Conservation (phyloP, 1,140 invertebrate genomes). For the Periplaneta americana region DNA sequence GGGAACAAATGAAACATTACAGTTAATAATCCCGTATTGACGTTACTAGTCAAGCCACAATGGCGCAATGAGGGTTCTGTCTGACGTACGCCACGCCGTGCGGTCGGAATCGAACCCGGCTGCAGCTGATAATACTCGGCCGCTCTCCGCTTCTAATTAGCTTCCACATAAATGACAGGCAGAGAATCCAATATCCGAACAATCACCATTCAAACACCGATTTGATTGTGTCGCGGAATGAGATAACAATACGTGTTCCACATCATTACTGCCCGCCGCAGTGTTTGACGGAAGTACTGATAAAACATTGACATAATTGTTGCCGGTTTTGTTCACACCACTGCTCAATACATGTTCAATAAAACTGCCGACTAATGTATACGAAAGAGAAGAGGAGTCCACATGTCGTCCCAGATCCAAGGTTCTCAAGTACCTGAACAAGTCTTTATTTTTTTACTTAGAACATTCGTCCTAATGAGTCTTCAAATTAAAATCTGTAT, state of each 20-base stretch:
- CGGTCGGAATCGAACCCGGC: not conserved
- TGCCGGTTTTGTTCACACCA: not conserved
- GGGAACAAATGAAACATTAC: too few species aligned
- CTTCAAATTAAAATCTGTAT: too few species aligned
- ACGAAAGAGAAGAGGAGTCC: too few species aligned
- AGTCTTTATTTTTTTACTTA: too few species aligned
- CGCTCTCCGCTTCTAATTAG: not conserved
- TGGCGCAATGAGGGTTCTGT: too few species aligned
- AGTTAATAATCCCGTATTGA: too few species aligned
- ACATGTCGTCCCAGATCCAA: too few species aligned
- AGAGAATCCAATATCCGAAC: not conserved
- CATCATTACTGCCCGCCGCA: not conserved
- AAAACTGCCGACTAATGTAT: too few species aligned
- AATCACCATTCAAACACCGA: not conserved
- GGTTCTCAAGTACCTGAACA: too few species aligned
- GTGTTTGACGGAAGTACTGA: not conserved
- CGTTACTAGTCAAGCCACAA: too few species aligned
- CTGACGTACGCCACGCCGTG: too few species aligned
- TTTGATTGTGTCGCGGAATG: not conserved
- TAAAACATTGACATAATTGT: not conserved
- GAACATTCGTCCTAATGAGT: too few species aligned
- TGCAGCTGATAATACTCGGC: not conserved
- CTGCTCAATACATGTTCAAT: not conserved
- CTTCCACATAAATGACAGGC: not conserved
- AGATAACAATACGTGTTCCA: not conserved